phyloP scores from a whole-genome alignment of 2,888 invertebrate genomes.

The Trichacis sp. region DNA sequence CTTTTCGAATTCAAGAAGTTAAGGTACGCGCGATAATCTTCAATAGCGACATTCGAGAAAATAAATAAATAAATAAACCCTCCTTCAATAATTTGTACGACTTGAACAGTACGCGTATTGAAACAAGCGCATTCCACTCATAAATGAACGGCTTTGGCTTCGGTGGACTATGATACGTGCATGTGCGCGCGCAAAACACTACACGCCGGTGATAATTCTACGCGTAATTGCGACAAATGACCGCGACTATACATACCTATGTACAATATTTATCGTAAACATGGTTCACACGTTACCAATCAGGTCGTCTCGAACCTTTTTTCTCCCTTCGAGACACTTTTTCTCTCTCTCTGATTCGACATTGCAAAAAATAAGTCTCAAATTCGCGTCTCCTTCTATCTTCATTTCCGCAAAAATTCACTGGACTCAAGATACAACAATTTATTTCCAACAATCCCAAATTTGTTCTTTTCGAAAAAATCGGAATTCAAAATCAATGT shows the following conservation, averaged over 20 bases:
- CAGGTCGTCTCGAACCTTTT: conserved; percentile 3
- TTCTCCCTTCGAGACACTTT: no score
- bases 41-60: conserved; percentile 8
- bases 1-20: not conserved
- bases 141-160: conserved; percentile 60
- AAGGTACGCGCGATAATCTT: conserved; percentile 9
- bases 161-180: conserved; percentile 44
- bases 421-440: no score
- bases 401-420: no score
- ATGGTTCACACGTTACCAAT: conserved; percentile 5
- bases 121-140: conserved; percentile 29
- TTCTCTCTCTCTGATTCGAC: no score
- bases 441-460: no score
- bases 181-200: not conserved
- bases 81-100: conserved; percentile 18
- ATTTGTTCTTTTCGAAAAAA: no score
- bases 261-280: conserved; percentile 21
- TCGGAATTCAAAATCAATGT: no score
- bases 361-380: no score
- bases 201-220: not conserved
- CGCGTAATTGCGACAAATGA: conserved; percentile 5
- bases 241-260: conserved; percentile 34
- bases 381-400: no score
- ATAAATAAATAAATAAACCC: conserved; percentile 38
- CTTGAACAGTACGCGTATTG: conserved; percentile 23